Evolutionary conservation across 2,888 invertebrate genomes (phyloP), one percentile per base, ranked within the genome.

Genomic region (Cerastis leucographa): DNA sequence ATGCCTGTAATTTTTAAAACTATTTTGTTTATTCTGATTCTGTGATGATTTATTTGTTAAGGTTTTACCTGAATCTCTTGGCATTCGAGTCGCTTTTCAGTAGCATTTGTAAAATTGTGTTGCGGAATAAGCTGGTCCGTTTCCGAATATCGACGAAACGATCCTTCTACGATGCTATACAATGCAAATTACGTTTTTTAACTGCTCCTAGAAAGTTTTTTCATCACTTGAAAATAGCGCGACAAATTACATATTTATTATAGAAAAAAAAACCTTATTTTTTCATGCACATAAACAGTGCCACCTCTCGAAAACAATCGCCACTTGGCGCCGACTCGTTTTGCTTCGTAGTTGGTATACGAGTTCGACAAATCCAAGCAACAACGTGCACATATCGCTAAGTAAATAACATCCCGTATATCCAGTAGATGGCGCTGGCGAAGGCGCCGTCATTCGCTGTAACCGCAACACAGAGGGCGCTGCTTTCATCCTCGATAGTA

Each of bases 381-480:
- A 49, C 66, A 62, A 42, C 44, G 56, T 51, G 22, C 4, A 46
- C 29, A 14, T 42, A 25, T 49, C 49, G n/a, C 22, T 35, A 29
- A 40, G 56, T 64, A 62, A 70, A 25, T 29, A 66, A 61, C 22
- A 44, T 54, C 12, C 29, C 2, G 56, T 61, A 25, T 40, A 35
- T 64, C 46, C 71, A 61, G 54, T 84, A 93, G 93, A 92, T 92
- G 93, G 92, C 93, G 90, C 69, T 90, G 51, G 0, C 17, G 14
- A 66, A 44, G 42, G 11, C 22, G 17, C 49, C n/a, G 29, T 79
- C 71, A 40, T 89, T 83, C 74, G 1, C 6, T 35, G 4, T n/a
- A 19, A 64, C 61, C 44, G 2, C 49, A 64, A 64, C 67, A 84
- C n/a, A 92, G 93, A 83, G 81, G 88, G 90, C 92, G 87, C 67